Evolutionary conservation across 2,888 invertebrate genomes (phyloP), one percentile per base, ranked within the genome.

Genomic region (Myopa testacea): DNA sequence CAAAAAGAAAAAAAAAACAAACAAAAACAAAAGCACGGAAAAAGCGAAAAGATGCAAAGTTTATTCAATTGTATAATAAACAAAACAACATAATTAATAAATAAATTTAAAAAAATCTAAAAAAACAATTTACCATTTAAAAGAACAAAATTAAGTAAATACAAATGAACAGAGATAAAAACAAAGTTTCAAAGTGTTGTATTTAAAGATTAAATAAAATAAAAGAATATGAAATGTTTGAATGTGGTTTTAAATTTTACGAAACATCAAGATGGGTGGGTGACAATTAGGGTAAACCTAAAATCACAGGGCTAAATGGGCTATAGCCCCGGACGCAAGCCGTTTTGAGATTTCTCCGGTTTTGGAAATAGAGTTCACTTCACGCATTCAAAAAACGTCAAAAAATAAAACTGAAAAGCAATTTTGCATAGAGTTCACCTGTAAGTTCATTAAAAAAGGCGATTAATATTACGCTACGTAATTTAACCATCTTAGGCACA

Each of bases 111-210:
- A 34, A 75, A 71, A 63, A 76, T 63, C 38, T 12, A 77, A 75
- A 62, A 76, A 76, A 34, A 55, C 67, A 80, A 81, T 80, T 79
- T 79, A 80, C 79, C 79, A 75, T 78, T 78, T 78, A 68, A 76
- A 79, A 78, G 77, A 60, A 65, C 52, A 65, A 62, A 16, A 26
- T 63, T 70, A 70, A 62, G 50, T n/a, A 34, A 73, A 75, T 60
- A 70, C 55, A 71, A 40, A 72, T 16, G 55, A 65, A 79, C 52
- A 79, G 75, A 68, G 69, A 78, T 63, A 70, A 68, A 78, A 62
- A 65, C n/a, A 38, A 19, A 69, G 82, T 81, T 82, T 81, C 80
- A 81, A 80, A 80, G 79, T 83, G 82, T 84, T 82, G 84, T 83
- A 84, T 84, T 83, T 83, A 81, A 82, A 81, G 81, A 80, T 73